Evolutionary conservation across 2,888 invertebrate species (phyloP).

Genomic region (Drosophila infuscata): DNA sequence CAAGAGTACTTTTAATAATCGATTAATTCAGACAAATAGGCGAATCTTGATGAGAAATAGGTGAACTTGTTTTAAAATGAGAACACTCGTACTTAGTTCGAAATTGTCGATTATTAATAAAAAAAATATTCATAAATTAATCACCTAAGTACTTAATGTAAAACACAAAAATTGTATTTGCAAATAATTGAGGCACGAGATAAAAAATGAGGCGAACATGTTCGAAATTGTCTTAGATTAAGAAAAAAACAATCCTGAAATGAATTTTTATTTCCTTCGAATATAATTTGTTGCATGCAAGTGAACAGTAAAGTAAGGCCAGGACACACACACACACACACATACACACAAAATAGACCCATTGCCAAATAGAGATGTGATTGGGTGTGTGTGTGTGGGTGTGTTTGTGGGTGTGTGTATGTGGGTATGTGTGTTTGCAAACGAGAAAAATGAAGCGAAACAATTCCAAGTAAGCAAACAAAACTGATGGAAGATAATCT

Average conservation of each 20-base stretch:
- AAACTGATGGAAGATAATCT: conserved; percentile 83
- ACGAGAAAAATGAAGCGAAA: conserved; percentile 80
- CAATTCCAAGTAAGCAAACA: conserved; percentile 82
- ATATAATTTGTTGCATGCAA: neutral
- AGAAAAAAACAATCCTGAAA: neutral
- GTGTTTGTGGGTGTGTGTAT: conserved; percentile 31
- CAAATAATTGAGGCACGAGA: neutral
- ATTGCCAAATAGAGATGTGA: conserved; percentile 41
- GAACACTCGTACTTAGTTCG: neutral
- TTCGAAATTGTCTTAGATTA: neutral
- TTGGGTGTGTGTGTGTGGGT: conserved; percentile 34
- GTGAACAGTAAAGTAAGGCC: conserved; percentile 27
- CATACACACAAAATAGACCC: conserved; percentile 17
- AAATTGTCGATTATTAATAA: neutral
- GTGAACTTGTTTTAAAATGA: neutral
- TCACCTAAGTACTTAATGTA: neutral
- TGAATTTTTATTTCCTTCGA: neutral
- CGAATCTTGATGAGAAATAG: neutral
- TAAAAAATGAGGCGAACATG: neutral
- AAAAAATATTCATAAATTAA: neutral
- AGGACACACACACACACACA: conserved; percentile 31
- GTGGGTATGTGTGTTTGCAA: conserved; percentile 64
- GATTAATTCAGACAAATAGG: too few relatives aligned
- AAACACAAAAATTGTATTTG: neutral
- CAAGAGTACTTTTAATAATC: neutral